Evolutionary conservation across 2,113 vertebrate genomes (phyloP), one percentile per base, ranked within the genome.

Genomic region (Mugil cephalus): DNA sequence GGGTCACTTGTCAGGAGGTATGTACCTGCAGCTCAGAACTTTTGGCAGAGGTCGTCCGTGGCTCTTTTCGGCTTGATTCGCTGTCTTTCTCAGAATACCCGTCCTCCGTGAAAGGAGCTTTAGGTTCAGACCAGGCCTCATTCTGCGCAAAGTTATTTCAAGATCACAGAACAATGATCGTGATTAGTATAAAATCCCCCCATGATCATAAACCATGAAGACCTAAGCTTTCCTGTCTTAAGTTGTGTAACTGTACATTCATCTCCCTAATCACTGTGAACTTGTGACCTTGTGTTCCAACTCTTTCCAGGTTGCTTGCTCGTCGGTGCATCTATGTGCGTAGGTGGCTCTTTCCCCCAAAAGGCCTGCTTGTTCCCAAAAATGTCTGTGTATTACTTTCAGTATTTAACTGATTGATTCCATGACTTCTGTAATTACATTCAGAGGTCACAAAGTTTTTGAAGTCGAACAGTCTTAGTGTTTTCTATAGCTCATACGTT

Each of bases 1-100:
- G 47, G 83, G 46, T 70, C 72, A 85, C 77, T 78, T 82, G 58
- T 82, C 67, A 74, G 62, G 54, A 72, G 69, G 67, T 45, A 68
- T 62, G 51, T 85, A 95, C 94, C 93, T 93, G 90, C 45, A 82
- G 82, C 51, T 87, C 78, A 43, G 60, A 46, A 62, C 30, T 78
- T 82, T 82, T 88, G 21, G 67, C 70, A 59, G 81, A 64, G 54
- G 71, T 71, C 39, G 6, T 40, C 19, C 9, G 73, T 14, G 13
- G 43, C 15, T 81, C 54, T 19, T 61, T 52, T 58, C 66, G 53
- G 60, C 45, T 73, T 11, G 63, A 64, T 51, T 69, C 69, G 54
- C 39, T 17, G 21, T 54, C 15, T 39, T 48, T 65, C n/a, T 54
- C 52, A 7, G 63, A 74, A 64, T 52, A 47, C 12, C 68, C 42